A percentile compares a stretch with the other conserved stretches of the same genome.
Conservation (phyloP, 2,113 vertebrate genomes). For the Synodontis membranacea region DNA sequence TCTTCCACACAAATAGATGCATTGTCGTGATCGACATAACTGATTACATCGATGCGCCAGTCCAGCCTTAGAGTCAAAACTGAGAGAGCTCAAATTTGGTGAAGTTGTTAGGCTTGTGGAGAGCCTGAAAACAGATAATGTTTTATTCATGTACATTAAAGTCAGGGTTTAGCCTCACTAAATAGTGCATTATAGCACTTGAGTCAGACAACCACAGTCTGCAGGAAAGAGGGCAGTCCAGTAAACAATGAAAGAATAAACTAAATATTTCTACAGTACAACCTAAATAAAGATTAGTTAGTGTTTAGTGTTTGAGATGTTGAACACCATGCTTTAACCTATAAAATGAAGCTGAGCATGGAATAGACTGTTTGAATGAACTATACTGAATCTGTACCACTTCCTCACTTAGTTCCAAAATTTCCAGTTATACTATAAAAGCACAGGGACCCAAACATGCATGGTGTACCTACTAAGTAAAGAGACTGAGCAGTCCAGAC, state of each 20-base stretch:
- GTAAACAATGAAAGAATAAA: background rate
- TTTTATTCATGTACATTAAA: constrained; percentile 4
- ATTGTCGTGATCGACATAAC: too few species aligned
- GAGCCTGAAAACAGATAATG: constrained; percentile 3
- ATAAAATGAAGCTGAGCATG: background rate
- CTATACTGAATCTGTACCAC: background rate
- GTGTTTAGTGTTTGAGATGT: background rate
- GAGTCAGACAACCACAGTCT: background rate
- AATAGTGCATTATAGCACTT: background rate
- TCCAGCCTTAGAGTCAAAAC: too few species aligned
- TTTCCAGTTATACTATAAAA: background rate
- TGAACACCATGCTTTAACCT: background rate
- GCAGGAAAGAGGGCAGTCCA: background rate
- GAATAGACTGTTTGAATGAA: too few species aligned
- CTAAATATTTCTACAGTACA: background rate
- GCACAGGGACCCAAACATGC: background rate
- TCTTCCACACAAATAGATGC: too few species aligned
- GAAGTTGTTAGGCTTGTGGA: background rate
- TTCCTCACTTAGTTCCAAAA: background rate
- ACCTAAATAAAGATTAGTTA: background rate
- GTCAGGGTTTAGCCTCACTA: too few species aligned
- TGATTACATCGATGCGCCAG: too few species aligned
- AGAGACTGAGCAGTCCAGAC: too few species aligned
- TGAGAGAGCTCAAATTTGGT: background rate
- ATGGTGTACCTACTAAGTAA: too few species aligned